Percentiles rank a stretch among this genome's conserved stretches.
Evolutionary conservation across 1,140 invertebrate species (phyloP).

Genomic region (Steinernema khuongi): DNA sequence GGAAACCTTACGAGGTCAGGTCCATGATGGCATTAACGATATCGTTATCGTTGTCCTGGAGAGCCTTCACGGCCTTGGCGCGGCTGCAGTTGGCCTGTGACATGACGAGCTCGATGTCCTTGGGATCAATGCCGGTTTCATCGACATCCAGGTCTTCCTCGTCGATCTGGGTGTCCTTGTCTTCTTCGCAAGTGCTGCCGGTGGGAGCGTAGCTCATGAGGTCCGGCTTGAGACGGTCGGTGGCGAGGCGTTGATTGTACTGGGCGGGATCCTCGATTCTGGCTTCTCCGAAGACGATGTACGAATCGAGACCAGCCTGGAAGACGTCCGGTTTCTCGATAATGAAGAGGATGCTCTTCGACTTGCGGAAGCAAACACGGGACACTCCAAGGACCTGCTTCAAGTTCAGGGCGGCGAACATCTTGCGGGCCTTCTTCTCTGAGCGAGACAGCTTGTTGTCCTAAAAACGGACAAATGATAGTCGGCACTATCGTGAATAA

Average conservation of each 20-base stretch:
- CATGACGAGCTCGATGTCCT: slow-evolving; percentile 96
- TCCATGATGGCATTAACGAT: slow-evolving; percentile 76
- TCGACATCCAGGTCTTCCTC: slow-evolving; percentile 65
- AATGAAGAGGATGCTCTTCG: slow-evolving; percentile 95
- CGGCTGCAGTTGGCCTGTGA: slow-evolving; percentile 88
- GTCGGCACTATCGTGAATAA: too few species aligned
- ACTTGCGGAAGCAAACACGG: slow-evolving; percentile 91
- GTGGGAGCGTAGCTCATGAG: neutral
- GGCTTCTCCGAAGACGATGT: slow-evolving; percentile 96
- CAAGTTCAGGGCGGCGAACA: neutral
- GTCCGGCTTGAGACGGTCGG: slow-evolving; percentile 85
- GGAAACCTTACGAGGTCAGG: slow-evolving; percentile 31
- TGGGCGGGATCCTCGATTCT: slow-evolving; percentile 98
- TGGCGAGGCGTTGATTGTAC: slow-evolving; percentile 91
- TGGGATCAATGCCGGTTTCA: slow-evolving; percentile 87
- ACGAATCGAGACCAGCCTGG: slow-evolving; percentile 88
- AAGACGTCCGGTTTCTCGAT: slow-evolving; percentile 87
- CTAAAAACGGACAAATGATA: too few species aligned
- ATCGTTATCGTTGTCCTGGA: slow-evolving; percentile 91
- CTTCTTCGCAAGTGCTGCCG: neutral
- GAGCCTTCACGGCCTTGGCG: slow-evolving; percentile 82
- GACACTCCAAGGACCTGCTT: neutral
- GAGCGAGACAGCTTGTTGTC: slow-evolving; percentile 3
- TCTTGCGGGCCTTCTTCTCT: slow-evolving; percentile 6
- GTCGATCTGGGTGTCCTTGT: neutral